Percentiles rank a stretch among this genome's conserved stretches.
These are phyloP conservation scores for Saguinus midas DNA, from an alignment of 2,113 vertebrate genomes.

Conservation along the genomic window DNA sequence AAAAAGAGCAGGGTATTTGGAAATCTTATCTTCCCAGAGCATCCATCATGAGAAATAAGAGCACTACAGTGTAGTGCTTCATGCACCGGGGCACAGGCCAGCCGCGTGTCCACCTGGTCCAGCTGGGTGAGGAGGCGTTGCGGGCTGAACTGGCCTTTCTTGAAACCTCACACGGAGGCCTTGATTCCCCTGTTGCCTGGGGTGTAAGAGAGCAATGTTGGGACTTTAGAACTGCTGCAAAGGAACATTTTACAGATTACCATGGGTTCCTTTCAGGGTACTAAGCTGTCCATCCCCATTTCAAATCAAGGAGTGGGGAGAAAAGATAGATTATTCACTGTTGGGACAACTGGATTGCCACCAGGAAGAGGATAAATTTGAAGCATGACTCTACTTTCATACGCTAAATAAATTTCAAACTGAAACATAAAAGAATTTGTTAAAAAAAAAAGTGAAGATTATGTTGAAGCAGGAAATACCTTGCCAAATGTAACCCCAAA, in stretches of 20 bases:
- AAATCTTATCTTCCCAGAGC: not conserved
- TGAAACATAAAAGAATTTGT: slow-evolving; percentile 9
- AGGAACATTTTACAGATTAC: not conserved
- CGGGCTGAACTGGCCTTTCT: not conserved
- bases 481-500: slow-evolving; percentile 14
- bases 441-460: not conserved
- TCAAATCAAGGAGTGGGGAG: not conserved
- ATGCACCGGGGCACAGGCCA: not conserved
- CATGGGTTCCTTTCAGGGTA: not conserved
- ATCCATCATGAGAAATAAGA: not conserved
- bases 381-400: not conserved
- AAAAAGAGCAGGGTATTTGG: not conserved
- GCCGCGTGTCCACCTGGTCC: not conserved
- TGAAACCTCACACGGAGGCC: not conserved
- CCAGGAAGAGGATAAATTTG: not conserved
- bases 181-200: not conserved
- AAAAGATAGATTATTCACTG: not conserved
- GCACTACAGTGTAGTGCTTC: not conserved
- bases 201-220: not conserved
- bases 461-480: not conserved
- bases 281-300: not conserved
- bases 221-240: not conserved
- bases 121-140: not conserved
- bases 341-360: not conserved
- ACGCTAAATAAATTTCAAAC: not conserved